These are phyloP conservation scores for Ichneumoninae sp. DNA, from an alignment of 2,888 invertebrate genomes.

Conservation along the genomic window DNA sequence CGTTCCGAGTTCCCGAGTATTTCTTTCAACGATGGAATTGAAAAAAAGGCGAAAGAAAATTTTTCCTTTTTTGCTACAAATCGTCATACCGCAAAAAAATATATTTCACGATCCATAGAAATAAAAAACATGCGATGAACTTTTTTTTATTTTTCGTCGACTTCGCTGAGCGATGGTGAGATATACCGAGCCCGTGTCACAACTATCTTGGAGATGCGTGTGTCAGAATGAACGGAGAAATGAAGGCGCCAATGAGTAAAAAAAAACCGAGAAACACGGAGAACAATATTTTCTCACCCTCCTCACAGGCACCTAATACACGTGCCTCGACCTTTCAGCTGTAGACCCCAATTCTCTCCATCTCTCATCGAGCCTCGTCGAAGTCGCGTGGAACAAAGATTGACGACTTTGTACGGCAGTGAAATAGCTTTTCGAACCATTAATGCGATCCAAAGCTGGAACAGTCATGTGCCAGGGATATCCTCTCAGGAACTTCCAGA, in stretches of 20 bases:
- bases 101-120: background rate
- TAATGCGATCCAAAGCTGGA: slow-evolving; percentile 5
- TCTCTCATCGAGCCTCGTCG: slow-evolving; percentile 52
- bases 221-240: slow-evolving; percentile 23
- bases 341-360: slow-evolving; percentile 14
- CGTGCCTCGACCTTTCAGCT: slow-evolving; percentile 42
- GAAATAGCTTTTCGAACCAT: slow-evolving; percentile 38
- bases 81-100: background rate
- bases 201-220: slow-evolving; percentile 7
- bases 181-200: background rate
- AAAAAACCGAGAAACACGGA: slow-evolving; percentile 5
- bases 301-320: slow-evolving; percentile 16
- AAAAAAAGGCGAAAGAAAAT: background rate
- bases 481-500: slow-evolving; percentile 32
- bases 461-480: background rate
- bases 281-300: slow-evolving; percentile 36
- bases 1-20: background rate
- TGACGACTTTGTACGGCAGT: slow-evolving; percentile 56
- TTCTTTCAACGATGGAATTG: background rate
- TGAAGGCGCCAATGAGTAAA: slow-evolving; percentile 8
- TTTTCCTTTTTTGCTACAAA: background rate
- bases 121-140: background rate
- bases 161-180: background rate
- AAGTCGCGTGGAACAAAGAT: slow-evolving; percentile 49
- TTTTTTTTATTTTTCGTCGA: background rate